Evolutionary conservation across 2,113 vertebrate species (phyloP).

Genomic region (Columba livia): DNA sequence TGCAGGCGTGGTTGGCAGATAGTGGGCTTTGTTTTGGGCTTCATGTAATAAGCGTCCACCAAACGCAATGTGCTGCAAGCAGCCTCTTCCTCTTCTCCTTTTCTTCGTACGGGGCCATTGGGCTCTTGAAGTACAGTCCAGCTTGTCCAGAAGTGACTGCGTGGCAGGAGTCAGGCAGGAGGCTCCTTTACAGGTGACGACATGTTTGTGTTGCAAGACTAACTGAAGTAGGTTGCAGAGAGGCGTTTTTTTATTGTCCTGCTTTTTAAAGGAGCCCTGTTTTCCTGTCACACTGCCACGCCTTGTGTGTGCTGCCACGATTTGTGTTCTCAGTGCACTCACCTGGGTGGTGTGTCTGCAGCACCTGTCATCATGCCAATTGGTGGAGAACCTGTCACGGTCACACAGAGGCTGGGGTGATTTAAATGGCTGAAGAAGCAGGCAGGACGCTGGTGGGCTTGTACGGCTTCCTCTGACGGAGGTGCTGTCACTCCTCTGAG

Average conservation of each 20-base stretch:
- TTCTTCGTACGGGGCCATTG: fast-evolving
- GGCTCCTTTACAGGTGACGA: neutral
- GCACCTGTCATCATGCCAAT: fast-evolving
- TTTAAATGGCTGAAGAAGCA: neutral
- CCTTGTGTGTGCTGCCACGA: fast-evolving
- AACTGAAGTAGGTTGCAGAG: neutral
- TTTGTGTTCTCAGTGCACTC: neutral
- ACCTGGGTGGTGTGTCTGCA: neutral
- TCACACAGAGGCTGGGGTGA: neutral
- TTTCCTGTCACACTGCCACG: fast-evolving
- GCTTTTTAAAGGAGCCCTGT: neutral
- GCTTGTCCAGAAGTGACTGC: neutral
- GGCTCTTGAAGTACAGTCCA: neutral
- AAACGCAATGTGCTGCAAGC: neutral
- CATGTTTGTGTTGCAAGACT: neutral
- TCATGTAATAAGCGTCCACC: neutral
- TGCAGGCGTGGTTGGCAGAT: neutral
- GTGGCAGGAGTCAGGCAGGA: neutral
- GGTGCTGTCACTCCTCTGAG: too few species aligned
- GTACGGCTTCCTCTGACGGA: neutral
- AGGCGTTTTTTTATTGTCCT: neutral
- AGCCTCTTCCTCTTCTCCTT: slow-evolving; percentile 35
- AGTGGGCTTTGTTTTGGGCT: neutral
- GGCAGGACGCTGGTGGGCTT: neutral
- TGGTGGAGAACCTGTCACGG: fast-evolving